Evolutionary conservation across 2,888 invertebrate genomes (phyloP).

Genomic region (Netelia melanura): DNA sequence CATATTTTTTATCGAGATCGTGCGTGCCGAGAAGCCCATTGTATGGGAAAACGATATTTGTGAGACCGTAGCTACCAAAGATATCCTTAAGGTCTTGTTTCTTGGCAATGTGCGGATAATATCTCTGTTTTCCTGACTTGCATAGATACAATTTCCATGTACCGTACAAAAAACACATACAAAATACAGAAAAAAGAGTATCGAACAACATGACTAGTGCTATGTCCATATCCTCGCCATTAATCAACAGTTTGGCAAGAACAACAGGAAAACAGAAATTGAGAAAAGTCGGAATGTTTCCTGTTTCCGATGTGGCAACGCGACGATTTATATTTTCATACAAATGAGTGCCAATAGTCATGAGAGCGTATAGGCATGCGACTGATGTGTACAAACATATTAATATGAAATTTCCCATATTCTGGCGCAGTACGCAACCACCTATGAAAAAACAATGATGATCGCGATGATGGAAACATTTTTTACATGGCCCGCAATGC

Average conservation of each 20-base stretch:
- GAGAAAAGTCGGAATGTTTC: conserved; percentile 40
- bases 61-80: conserved; percentile 79
- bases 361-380: conserved; percentile 77
- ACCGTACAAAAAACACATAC: conserved; percentile 75
- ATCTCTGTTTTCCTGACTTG: conserved; percentile 75
- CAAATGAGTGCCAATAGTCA: conserved; percentile 74
- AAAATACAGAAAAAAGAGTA: conserved; percentile 74
- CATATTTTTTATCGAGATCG: conserved; percentile 70
- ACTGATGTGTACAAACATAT: conserved; percentile 78
- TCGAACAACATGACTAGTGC: conserved; percentile 76
- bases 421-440: conserved; percentile 77
- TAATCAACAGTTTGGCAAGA: conserved; percentile 72
- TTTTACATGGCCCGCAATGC: conserved; percentile 76
- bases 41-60: conserved; percentile 78
- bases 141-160: conserved; percentile 78
- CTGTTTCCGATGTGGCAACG: conserved; percentile 49
- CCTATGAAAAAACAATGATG: conserved; percentile 81
- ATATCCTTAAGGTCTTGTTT: conserved; percentile 74
- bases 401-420: conserved; percentile 80
- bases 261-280: conserved; percentile 80
- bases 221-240: conserved; percentile 73
- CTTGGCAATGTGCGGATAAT: conserved; percentile 72
- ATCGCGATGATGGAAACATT: conserved; percentile 79
- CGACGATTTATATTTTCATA: conserved; percentile 74
- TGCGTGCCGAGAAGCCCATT: conserved; percentile 77